Evolutionary conservation across 2,113 vertebrate genomes (phyloP), one percentile per base, ranked within the genome.

Genomic region (Gallinago jamesoni): DNA sequence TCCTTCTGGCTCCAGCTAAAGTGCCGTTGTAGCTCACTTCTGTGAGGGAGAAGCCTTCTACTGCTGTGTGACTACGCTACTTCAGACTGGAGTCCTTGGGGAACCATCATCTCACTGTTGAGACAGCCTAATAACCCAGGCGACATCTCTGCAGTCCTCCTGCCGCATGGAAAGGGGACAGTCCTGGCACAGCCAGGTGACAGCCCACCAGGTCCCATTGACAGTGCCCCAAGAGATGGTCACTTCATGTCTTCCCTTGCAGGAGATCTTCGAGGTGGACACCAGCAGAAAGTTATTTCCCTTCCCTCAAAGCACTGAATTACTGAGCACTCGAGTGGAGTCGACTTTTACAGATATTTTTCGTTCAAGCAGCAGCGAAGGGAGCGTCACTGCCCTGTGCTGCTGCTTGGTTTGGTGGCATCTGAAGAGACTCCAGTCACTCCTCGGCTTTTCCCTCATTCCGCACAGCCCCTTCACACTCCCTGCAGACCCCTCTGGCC

Each of bases 1-100:
- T 37, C 62, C 33, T 19, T 43, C 48, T 47, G 20, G 76, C 92
- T 96, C 48, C 57, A 78, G 73, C 59, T 72, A n/a, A 95, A 93
- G 90, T 33, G 76, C 60, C 57, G 66, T 43, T 52, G 27, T n/a
- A 70, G 84, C 76, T 84, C 84, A 45, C 41, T 53, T 10, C 23
- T 16, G n/a, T 70, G 43, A 48, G 41, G 70, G 69, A 79, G 59
- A 62, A n/a, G 50, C 33, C 62, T 53, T n/a, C 35, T 39, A 13
- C 0, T 28, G 33, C 12, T 9, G 53, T 27, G 28, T 28, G 53
- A 47, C 88, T 68, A 16, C 8, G 24, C 85, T 76, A 0, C 89
- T 93, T 85, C 82, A 53, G 48, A 53, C 79, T 68, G 43, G 59
- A 69, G 72, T 63, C 89, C 90, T 70, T 13, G 11, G 91, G 87